phyloP scores from a whole-genome alignment of 2,797 vertebrate genomes.

The Erethizon dorsatum region DNA sequence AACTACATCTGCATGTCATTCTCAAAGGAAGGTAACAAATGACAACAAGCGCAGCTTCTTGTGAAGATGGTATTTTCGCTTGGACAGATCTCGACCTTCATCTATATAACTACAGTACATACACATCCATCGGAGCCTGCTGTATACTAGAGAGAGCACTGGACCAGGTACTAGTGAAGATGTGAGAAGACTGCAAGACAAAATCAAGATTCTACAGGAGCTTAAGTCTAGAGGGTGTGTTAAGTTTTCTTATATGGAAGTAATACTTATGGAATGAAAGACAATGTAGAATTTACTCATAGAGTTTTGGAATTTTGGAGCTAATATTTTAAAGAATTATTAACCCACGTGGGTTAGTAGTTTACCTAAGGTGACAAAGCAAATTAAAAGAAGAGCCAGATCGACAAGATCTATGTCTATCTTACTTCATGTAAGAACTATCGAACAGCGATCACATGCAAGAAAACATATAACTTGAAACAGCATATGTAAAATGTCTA shows the following conservation, averaged over 20 bases:
- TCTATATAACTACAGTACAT: neutral
- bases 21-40: neutral
- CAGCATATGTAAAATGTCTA: neutral
- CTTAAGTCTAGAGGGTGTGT: neutral
- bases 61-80: neutral
- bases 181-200: neutral
- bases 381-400: conserved; percentile 21
- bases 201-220: conserved; percentile 29
- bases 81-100: neutral
- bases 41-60: neutral
- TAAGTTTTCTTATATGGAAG: neutral
- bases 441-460: neutral
- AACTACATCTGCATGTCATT: conserved; percentile 40
- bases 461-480: neutral
- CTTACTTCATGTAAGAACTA: neutral
- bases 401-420: neutral
- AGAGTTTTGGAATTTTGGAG: conserved; percentile 47
- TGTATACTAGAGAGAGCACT: neutral
- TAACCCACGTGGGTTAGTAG: neutral
- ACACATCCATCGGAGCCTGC: neutral
- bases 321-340: conserved; percentile 28
- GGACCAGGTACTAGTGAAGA: neutral
- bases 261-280: conserved; percentile 47
- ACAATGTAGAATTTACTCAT: conserved; percentile 48
- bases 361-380: conserved; percentile 25